Conservation (phyloP, 2,888 invertebrate species). For the Eilema caniola region DNA sequence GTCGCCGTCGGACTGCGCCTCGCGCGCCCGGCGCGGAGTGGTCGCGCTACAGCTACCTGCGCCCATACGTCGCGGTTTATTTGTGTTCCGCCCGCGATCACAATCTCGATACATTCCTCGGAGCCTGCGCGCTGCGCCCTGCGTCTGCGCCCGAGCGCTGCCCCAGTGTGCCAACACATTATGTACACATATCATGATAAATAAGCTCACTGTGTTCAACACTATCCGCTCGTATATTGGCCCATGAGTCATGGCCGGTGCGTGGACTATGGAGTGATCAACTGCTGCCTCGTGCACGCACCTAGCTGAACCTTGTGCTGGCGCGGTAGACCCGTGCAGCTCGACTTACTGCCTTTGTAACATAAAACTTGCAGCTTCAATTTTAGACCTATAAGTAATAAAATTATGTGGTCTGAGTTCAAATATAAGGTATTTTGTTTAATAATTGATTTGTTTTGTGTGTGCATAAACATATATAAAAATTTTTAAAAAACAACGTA, state of each 20-base stretch:
- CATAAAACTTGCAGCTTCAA: neutral
- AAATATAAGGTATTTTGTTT: too few relatives aligned
- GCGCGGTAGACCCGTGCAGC: too few relatives aligned
- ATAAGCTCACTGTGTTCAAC: neutral
- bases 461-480: too few relatives aligned
- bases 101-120: slow-evolving; percentile 57
- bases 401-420: too few relatives aligned
- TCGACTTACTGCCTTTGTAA: neutral
- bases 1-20: neutral
- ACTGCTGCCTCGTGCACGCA: slow-evolving; percentile 16
- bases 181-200: neutral
- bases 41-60: slow-evolving; percentile 23
- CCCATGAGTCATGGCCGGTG: too few relatives aligned
- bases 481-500: too few relatives aligned
- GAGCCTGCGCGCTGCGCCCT: too few relatives aligned
- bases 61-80: slow-evolving; percentile 43
- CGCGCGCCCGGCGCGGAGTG: neutral
- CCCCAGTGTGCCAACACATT: neutral
- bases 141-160: slow-evolving; percentile 10
- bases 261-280: too few relatives aligned
- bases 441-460: too few relatives aligned
- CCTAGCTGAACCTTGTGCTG: slow-evolving; percentile 8
- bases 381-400: neutral
- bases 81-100: slow-evolving; percentile 32
- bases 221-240: neutral